A percentile compares a stretch with the other conserved stretches of the same genome.
phyloP scores from a whole-genome alignment of 2,797 vertebrate genomes.

The Tapera naevia region DNA sequence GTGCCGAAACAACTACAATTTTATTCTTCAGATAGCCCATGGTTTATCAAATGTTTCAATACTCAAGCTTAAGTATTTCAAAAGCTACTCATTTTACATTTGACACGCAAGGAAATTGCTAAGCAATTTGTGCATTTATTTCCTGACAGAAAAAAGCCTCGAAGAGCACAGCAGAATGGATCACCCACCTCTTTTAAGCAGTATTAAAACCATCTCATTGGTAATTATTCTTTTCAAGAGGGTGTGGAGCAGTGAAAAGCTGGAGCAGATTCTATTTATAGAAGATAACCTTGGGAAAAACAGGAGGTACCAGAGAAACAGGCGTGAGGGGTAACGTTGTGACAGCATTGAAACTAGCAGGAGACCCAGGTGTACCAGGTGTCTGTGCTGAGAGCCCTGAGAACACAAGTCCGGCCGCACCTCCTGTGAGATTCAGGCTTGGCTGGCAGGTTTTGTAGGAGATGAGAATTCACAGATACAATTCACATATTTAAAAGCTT shows the following conservation, averaged over 20 bases:
- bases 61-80: neutral
- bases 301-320: slow-evolving; percentile 67
- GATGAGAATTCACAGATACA: slow-evolving; percentile 12
- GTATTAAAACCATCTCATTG: slow-evolving; percentile 9
- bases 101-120: neutral
- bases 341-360: slow-evolving; percentile 49
- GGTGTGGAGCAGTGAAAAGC: slow-evolving; percentile 48
- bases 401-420: neutral
- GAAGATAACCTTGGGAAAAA: slow-evolving; percentile 55
- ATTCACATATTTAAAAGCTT: slow-evolving; percentile 37
- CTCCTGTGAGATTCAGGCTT: slow-evolving; percentile 24
- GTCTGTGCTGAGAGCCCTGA: slow-evolving; percentile 30
- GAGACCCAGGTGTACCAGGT: slow-evolving; percentile 55
- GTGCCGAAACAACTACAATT: neutral
- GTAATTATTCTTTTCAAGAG: slow-evolving; percentile 40
- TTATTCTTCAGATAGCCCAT: neutral
- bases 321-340: slow-evolving; percentile 40
- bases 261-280: slow-evolving; percentile 60
- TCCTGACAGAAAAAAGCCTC: neutral
- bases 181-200: slow-evolving; percentile 9
- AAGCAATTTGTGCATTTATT: neutral
- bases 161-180: slow-evolving; percentile 6
- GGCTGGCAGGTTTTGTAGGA: slow-evolving; percentile 41
- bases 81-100: neutral
- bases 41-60: slow-evolving; percentile 5